Percentiles rank a stretch among this genome's conserved stretches.
Conservation (phyloP, 2,888 invertebrate genomes). For the Acronicta aceris region DNA sequence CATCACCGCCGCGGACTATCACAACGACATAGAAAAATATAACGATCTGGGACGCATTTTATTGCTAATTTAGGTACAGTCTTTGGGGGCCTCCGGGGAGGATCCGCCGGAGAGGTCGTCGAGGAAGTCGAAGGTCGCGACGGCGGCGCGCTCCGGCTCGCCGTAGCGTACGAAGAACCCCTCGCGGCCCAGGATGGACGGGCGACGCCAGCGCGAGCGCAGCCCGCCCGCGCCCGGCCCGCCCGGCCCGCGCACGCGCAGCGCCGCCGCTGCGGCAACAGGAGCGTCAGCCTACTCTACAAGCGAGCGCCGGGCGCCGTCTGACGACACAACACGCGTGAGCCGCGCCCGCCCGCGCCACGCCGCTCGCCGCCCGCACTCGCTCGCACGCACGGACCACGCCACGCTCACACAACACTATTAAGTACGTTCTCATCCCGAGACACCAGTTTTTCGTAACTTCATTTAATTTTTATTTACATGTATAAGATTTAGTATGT, state of each 20-base stretch:
- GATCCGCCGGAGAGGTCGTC: constrained; percentile 90
- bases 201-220: constrained; percentile 88
- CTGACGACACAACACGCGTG: constrained; percentile 77
- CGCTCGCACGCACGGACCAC: constrained; percentile 45
- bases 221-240: constrained; percentile 86
- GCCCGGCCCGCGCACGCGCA: constrained; percentile 88
- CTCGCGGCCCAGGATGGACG: constrained; percentile 93
- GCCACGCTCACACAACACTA: constrained; percentile 1
- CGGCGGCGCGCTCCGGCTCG: constrained; percentile 93
- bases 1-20: constrained; percentile 64
- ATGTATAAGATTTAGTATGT: neutral
- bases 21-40: constrained; percentile 80
- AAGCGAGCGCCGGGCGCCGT: constrained; percentile 78
- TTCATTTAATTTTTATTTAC: neutral
- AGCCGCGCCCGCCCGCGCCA: constrained; percentile 49
- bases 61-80: constrained; percentile 82
- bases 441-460: constrained; percentile 1
- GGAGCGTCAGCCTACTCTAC: constrained; percentile 71
- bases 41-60: constrained; percentile 76
- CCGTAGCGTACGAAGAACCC: constrained; percentile 94
- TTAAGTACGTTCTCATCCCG: constrained; percentile 3
- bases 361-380: constrained; percentile 10
- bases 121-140: constrained; percentile 94
- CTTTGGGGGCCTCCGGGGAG: constrained; percentile 83
- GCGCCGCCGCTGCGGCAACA: constrained; percentile 89